Evolutionary conservation across 1,140 invertebrate species (phyloP), one percentile per base, ranked within the genome.

Genomic region (Tetraneura akinire): DNA sequence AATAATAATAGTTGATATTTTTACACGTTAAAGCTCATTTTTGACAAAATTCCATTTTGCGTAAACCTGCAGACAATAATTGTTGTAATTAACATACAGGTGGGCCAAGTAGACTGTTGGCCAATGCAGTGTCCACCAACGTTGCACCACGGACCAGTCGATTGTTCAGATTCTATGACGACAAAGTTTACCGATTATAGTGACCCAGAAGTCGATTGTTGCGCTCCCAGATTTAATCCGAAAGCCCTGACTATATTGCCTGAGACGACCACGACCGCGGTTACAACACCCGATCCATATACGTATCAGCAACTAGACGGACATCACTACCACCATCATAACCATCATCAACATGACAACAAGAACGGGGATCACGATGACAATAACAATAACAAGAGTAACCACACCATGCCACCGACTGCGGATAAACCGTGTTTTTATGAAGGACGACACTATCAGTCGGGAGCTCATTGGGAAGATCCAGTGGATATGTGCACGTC

Each of bases 71-170:
- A n/a, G n/a, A n/a, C n/a, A n/a, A n/a, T n/a, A n/a, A n/a, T n/a
- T 37, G 32, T 37, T 37, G 8, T 37, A 37, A 37, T 37, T n/a
- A 37, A 37, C 8, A 4, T 13, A 68, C 18, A 94, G 93, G 88
- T 92, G 84, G 94, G 94, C 60, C 93, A 96, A 87, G 90, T 94
- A 81, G 94, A 95, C 87, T 96, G 94, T 85, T 95, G 93, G 93
- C 90, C 92, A 83, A 88, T 93, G 84, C 91, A 94, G 84, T 96
- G 94, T 87, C 93, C 93, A 81, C 89, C 89, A 26, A 86, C 91
- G 45, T 87, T 88, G 23, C 93, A 93, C 87, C 85, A 89, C 82
- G 88, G 91, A 83, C 88, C 91, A 49, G 13, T 11, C 16, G 42
- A 37, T n/a, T 78, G 74, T 26, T 18, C 23, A 1, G 89, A 89